Base-by-base conservation (phyloP, 2,113 vertebrate genomes). In the Lycocorax pyrrhopterus region DNA sequence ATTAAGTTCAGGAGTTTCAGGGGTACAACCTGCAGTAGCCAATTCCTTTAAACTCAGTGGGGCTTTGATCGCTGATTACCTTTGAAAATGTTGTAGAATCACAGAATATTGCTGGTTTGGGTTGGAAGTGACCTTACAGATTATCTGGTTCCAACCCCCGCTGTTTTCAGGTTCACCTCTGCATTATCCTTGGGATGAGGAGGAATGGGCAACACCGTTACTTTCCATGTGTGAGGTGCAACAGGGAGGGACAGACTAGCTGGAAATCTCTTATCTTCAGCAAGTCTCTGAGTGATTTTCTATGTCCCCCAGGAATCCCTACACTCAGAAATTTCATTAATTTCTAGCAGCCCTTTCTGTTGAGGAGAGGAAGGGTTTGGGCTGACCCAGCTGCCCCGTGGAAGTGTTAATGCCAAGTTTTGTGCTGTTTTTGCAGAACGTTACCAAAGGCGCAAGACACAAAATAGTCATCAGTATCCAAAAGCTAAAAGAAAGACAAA, bases 381-480 rank as follows among this genome's bases (percentile, higher is more conserved):
- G 60, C 22, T 77, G 49, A 9, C 26, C 43, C 4, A 4, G 18
- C 43, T 76, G n/a, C 46, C 66, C 52, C 8, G 16, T 35, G 74
- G 10, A 56, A 29, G 15, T 19, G 23, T 29, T 91, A 67, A 94
- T 1, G 0, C 47, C 53, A 22, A 18, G 5, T 55, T 90, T 60
- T 90, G 23, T 80, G 44, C 85, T 95, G 16, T 15, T 91, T 95
- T 95, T 97, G 35, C 98, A 99, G 99, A 99, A 99, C 15, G 99
- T 99, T 97, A 99, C 99, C 96, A 99, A 99, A 99, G 99, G 99
- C 13, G 99, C 99, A 7, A 98, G 99, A 84, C 99, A 99, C 98
- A 99, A 99, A 98, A 99, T 99, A 72, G 98, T 99, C 87, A 99
- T 99, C 98, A 99, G 99, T 96, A 99, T 99, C 97, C 98, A 99